Evolutionary conservation across 2,888 invertebrate genomes (phyloP).

Genomic region (Cremastinae sp.): DNA sequence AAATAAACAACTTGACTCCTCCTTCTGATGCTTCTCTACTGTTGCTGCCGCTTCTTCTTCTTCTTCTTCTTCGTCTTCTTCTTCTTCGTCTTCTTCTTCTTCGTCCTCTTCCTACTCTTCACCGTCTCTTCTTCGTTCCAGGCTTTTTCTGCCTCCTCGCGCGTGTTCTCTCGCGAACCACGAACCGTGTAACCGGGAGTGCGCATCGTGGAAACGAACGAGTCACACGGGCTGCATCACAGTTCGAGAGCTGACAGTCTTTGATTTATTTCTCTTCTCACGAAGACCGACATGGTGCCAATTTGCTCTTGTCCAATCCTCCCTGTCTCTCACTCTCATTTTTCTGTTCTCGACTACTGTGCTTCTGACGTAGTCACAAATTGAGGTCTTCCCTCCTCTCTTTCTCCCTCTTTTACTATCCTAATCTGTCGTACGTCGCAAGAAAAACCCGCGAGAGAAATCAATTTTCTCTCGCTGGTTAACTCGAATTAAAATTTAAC

Average conservation of each 20-base stretch:
- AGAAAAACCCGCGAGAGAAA: conserved; percentile 23
- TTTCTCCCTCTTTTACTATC: conserved; percentile 3
- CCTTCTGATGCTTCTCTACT: conserved; percentile 71
- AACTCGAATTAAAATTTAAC: conserved; percentile 30
- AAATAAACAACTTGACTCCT: conserved; percentile 81
- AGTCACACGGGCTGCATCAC: conserved; percentile 37
- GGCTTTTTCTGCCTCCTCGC: conserved; percentile 33
- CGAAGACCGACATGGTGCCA: conserved; percentile 56
- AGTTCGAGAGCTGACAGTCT: conserved; percentile 39
- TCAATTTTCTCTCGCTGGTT: conserved; percentile 34
- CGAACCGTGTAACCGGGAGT: conserved; percentile 18
- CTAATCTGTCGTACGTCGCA: conserved; percentile 32
- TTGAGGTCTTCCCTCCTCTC: neutral
- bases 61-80: conserved; percentile 59
- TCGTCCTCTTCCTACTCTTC: conserved; percentile 60
- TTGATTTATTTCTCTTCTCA: conserved; percentile 61
- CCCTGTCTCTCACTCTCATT: conserved; percentile 20
- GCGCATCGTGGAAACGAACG: conserved; percentile 24
- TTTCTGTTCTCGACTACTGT: conserved; percentile 12
- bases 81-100: conserved; percentile 54
- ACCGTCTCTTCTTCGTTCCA: conserved; percentile 6
- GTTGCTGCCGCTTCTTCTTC: conserved; percentile 63
- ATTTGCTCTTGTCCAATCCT: conserved; percentile 58
- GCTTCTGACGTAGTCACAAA: conserved; percentile 46
- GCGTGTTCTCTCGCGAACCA: conserved; percentile 42